Evolutionary conservation across 2,888 invertebrate species (phyloP).

Genomic region (Trimorus sp.): DNA sequence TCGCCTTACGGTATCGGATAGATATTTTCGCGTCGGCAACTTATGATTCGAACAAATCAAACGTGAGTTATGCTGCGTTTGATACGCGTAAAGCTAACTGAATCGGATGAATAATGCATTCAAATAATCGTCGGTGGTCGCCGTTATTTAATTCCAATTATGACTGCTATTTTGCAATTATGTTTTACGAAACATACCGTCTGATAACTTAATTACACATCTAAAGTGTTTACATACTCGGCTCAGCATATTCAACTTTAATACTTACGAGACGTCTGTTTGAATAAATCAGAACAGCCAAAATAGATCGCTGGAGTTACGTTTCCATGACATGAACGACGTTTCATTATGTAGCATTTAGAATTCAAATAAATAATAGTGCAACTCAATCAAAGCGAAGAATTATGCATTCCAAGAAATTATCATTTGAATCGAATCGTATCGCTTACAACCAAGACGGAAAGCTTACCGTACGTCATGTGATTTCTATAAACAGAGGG

Average conservation of each 20-base stretch:
- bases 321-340: conserved; percentile 15
- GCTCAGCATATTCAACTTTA: conserved; percentile 40
- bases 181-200: conserved; percentile 22
- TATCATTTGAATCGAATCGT: conserved; percentile 23
- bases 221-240: conserved; percentile 45
- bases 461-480: conserved; percentile 9
- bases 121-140: not conserved
- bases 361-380: conserved; percentile 39
- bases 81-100: too few species aligned
- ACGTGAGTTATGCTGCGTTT: too few species aligned
- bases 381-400: conserved; percentile 17
- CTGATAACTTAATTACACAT: conserved; percentile 39
- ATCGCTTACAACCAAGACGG: conserved; percentile 5
- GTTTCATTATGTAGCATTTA: conserved; percentile 18
- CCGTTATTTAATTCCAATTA: conserved; percentile 46
- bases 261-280: conserved; percentile 32
- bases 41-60: too few species aligned
- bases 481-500: conserved; percentile 6
- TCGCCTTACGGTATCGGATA: too few species aligned
- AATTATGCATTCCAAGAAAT: conserved; percentile 27
- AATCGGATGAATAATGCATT: not conserved
- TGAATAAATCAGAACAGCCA: conserved; percentile 40
- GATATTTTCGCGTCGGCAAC: too few species aligned
- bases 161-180: conserved; percentile 37
- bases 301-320: conserved; percentile 35